Evolutionary conservation across 2,113 vertebrate species (phyloP), one percentile per base, ranked within the genome.

Genomic region (Salvator merianae): DNA sequence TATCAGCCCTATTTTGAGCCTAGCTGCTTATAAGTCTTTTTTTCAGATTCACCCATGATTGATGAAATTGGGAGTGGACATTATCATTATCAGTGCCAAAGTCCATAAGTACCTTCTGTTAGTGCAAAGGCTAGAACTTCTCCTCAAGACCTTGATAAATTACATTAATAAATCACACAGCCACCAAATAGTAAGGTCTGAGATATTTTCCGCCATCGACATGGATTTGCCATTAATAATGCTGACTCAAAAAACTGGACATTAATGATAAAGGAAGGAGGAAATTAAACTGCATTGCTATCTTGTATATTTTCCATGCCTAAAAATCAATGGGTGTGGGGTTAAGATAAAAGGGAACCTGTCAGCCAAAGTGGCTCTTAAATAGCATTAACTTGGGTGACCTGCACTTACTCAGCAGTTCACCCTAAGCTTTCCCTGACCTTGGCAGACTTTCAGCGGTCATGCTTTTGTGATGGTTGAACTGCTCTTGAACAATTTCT

Each of bases 321-420:
- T 13, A 28, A 75, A n/a, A 84, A 77, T 77, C 20, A 34, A 13
- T 77, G 65, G 7, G 66, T 70, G 24, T 47, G 6, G 20, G 30
- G 43, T 24, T 53, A 40, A 68, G 16, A 10, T 36, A 50, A 66
- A 87, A 76, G 65, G 8, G 66, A 66, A 83, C 50, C 7, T 36
- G 32, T 55, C 0, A 82, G 32, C 86, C 85, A 68, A 82, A 0
- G 75, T 72, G 87, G 77, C 14, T 74, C 80, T 3, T 62, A 77
- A 50, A 22, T 55, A 87, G 13, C 3, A 87, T 65, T 91, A 83
- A 80, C 26, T 91, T 85, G 38, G 0, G 0, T n/a, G 76, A 86
- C 38, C 73, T 28, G 59, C 36, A 53, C 72, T 91, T 85, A 77
- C 74, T 86, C 73, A 90, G 80, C 26, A 89, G 40, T 86, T 84